A percentile compares a stretch with the other conserved stretches of the same genome.
Conservation (phyloP, 2,113 vertebrate genomes). For the Pachypanchax playfairii region DNA sequence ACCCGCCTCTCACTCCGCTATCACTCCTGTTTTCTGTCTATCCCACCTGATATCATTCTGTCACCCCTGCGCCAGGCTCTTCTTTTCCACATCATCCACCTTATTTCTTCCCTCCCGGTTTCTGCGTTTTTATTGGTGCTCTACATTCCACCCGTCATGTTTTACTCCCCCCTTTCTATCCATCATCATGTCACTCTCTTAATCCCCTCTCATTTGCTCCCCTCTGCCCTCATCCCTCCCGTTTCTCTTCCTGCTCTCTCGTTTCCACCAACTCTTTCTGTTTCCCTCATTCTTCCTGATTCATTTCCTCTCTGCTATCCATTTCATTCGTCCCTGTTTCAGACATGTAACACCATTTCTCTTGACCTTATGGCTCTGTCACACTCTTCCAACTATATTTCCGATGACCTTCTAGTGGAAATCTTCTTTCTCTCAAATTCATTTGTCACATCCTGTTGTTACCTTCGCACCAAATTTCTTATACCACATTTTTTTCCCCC, state of each 20-base stretch:
- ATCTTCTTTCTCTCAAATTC: conserved; percentile 10
- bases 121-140: conserved; percentile 73
- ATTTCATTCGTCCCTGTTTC: conserved; percentile 60
- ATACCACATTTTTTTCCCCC: not conserved
- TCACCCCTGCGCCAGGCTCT: conserved; percentile 66
- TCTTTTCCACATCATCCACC: conserved; percentile 61
- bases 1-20: conserved; percentile 61
- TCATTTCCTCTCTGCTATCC: conserved; percentile 56
- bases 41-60: conserved; percentile 83
- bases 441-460: conserved; percentile 10
- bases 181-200: conserved; percentile 78
- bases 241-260: conserved; percentile 56
- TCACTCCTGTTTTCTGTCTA: conserved; percentile 78
- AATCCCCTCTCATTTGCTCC: conserved; percentile 78
- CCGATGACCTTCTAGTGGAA: conserved; percentile 30
- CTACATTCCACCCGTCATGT: conserved; percentile 72
- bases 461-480: not conserved
- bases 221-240: conserved; percentile 55
- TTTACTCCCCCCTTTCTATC: conserved; percentile 74
- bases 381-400: conserved; percentile 46
- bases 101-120: conserved; percentile 55
- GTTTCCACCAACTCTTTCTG: conserved; percentile 60
- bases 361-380: conserved; percentile 25
- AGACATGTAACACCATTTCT: conserved; percentile 25
- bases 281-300: conserved; percentile 68